Evolutionary conservation across 2,888 invertebrate genomes (phyloP).

Genomic region (Antitype chi): DNA sequence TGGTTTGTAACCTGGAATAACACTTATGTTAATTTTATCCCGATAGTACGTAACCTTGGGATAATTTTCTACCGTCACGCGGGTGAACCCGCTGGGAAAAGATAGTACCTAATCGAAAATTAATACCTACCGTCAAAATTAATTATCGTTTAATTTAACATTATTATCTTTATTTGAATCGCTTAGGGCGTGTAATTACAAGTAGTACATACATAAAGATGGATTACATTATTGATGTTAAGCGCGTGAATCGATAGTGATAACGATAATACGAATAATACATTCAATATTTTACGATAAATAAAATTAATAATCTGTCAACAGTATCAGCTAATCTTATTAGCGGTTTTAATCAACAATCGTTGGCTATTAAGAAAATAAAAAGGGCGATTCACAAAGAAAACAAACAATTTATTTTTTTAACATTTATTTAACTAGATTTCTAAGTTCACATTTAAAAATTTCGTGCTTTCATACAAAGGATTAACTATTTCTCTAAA

Average conservation of each 20-base stretch:
- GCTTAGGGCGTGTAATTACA: neutral
- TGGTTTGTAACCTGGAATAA: too few species aligned
- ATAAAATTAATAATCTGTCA: conserved; percentile 10
- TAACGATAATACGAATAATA: conserved; percentile 18
- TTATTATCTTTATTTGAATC: conserved; percentile 9
- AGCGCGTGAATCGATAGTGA: conserved; percentile 32
- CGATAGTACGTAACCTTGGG: too few species aligned
- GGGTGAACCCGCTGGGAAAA: too few species aligned
- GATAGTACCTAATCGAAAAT: too few species aligned
- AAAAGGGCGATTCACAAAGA: neutral
- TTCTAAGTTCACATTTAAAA: conserved; percentile 48
- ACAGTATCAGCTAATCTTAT: conserved; percentile 18
- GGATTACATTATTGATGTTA: conserved; percentile 16
- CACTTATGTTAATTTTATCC: too few species aligned
- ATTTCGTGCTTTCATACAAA: conserved; percentile 53
- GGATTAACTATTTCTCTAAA: conserved; percentile 26
- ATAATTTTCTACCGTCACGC: too few species aligned
- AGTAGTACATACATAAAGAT: neutral
- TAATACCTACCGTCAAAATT: neutral
- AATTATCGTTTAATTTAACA: neutral
- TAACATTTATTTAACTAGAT: conserved; percentile 58
- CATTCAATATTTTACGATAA: conserved; percentile 13
- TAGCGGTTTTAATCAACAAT: conserved; percentile 17
- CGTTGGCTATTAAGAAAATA: conserved; percentile 9
- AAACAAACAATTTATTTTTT: conserved; percentile 17